Evolutionary conservation across 2,888 invertebrate genomes (phyloP), one percentile per base, ranked within the genome.

Genomic region (Linyphia triangularis): DNA sequence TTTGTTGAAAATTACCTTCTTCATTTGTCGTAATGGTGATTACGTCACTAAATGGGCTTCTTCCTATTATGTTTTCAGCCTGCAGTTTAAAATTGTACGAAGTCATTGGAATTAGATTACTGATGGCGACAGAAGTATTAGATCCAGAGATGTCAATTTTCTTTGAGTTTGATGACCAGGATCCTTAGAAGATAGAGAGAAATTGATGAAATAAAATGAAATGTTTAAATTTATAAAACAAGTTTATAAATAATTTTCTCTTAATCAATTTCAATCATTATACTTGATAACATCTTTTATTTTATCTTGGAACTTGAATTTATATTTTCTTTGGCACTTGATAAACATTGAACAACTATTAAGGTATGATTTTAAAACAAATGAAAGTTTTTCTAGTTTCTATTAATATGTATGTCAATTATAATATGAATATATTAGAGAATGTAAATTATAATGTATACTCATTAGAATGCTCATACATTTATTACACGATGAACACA

Each of bases 1-100:
- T 33, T 33, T 2, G 16, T 40, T 13, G 16, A 16, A 51, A 51
- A 6, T 16, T 51, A 92, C 91, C 90, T 92, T 93, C 92, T 86
- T 92, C 91, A 1, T 90, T 90, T 30, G 92, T 92, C 59, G 88
- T 89, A 37, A 91, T 78, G 3, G 81, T 69, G 16, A 90, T 65
- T 24, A 84, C 73, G 37, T 89, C 89, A 26, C 89, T 85, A 37
- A 89, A 90, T 4, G 73, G 67, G 65, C 90, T 90, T 26, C 73
- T 37, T 1, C 91, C 91, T 22, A 90, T 72, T 9, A 82, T 63
- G 40, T 91, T 91, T 67, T 90, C 88, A 1, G 90, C 91, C 63
- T 85, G 81, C 9, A 90, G 79, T 26, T 89, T 78, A 24, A 91
- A 86, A 30, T 90, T 82, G 28, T 91, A 90, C 5, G 78, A 86